Base-by-base conservation (phyloP, 2,888 invertebrate species). In the Polia nebulosa region DNA sequence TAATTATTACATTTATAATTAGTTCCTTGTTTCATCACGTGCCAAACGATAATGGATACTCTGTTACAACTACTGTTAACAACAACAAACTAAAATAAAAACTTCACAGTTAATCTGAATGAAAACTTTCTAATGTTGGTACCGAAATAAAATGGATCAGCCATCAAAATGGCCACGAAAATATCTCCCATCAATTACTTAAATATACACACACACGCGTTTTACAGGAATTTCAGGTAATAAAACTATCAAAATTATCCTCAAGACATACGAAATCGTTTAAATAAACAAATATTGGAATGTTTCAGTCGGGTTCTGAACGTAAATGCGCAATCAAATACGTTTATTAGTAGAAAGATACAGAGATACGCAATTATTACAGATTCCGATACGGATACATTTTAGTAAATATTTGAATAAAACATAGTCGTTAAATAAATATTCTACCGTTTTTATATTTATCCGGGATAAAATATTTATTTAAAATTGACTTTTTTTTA, bases 171-270 rank as follows among this genome's bases (percentile, higher is more conserved):
- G 25, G 52, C 17, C 20, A 45, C 62, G 20, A n/a, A 69, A 64
- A 75, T 61, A 64, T 34, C 32, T 41, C 13, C 22, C 76, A 58
- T 80, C 69, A 76, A 80, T 76, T 69, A 74, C 57, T 69, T 52
- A 58, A 59, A 75, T 20, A 60, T 34, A 60, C 57, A 64, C 57
- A 64, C 51, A 58, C 47, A 65, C 44, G 22, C 51, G 45, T 62
- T 76, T 56, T 41, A 52, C 55, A 73, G 66, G 68, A 80, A 83
- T 83, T 57, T 67, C 15, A n/a, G 49, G 81, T 67, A 76, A 81
- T 82, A 81, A 82, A 82, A 81, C 70, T 67, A 76, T 73, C 55
- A 78, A 78, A 75, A 73, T 76, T 47, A 77, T 65, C 63, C 51
- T 20, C 55, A 53, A 55, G 57, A 62, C 64, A 75, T 61, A 71